phyloP scores from a whole-genome alignment of 2,888 invertebrate species.

The Acanthococcus lagerstroemiae region DNA sequence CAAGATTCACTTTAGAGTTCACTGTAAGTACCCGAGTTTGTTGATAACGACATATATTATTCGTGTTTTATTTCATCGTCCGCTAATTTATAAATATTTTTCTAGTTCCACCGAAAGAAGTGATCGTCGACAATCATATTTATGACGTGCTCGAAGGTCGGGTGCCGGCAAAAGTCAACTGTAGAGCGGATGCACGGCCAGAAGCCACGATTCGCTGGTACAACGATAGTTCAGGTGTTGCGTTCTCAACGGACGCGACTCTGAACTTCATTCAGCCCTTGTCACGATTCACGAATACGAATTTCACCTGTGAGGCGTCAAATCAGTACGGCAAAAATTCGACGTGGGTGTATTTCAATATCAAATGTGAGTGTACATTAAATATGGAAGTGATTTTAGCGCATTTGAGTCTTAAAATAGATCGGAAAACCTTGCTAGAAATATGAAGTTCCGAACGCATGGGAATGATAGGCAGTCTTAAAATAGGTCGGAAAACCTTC shows the following conservation, averaged over 20 bases:
- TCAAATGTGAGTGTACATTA: slow-evolving; percentile 62
- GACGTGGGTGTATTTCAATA: slow-evolving; percentile 61
- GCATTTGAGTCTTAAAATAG: background rate
- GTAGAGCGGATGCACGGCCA: slow-evolving; percentile 56
- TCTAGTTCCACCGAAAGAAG: slow-evolving; percentile 73
- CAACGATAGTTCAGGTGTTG: slow-evolving; percentile 48
- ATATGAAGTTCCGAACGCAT: too few species aligned
- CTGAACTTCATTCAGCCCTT: slow-evolving; percentile 57
- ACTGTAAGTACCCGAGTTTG: slow-evolving; percentile 85
- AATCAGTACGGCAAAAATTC: slow-evolving; percentile 66
- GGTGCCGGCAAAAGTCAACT: slow-evolving; percentile 49
- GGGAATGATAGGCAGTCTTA: too few species aligned
- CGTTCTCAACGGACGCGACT: slow-evolving; percentile 42
- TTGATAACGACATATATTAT: too few species aligned
- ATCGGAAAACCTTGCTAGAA: too few species aligned
- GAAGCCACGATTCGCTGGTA: slow-evolving; percentile 64
- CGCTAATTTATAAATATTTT: too few species aligned
- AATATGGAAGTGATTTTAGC: background rate
- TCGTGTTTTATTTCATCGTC: background rate
- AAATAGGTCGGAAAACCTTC: too few species aligned
- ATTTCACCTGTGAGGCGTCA: slow-evolving; percentile 65
- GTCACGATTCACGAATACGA: slow-evolving; percentile 60
- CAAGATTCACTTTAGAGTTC: slow-evolving; percentile 68
- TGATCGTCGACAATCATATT: slow-evolving; percentile 54
- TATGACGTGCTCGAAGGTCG: slow-evolving; percentile 50